Base-by-base conservation (phyloP, 2,113 vertebrate species). In the Zapornia atra region DNA sequence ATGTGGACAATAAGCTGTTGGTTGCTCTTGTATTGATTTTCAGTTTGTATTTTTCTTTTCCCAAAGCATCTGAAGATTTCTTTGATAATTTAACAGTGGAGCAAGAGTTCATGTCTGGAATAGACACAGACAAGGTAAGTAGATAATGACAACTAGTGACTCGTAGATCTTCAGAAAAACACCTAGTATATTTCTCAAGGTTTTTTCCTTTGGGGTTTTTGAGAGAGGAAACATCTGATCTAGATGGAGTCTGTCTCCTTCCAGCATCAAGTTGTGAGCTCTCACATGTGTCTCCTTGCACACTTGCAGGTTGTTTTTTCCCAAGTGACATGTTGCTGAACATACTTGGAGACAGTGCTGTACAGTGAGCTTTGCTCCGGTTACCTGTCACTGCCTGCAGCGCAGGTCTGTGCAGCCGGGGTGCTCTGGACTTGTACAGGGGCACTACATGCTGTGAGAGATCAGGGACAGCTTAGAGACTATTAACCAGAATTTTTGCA, bases 91-190 rank as follows among this genome's bases (percentile, higher is more conserved):
- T 99, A 84, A 99, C 99, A 29, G 99, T 99, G 97, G 99, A 99
- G 90, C 99, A 99, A 95, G 99, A 99, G 97, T 99, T 99, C 86
- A 99, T 99, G 99, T 99, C 99, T 19, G 99, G 99, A 90, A 98
- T 99, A 59, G 99, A 99, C 94, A 99, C 99, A 10, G 99, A 99
- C 96, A 99, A 99, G 99, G 99, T 99, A 95, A n/a, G 97, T 59
- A 82, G 46, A 56, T 71, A 76, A 60, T 70, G 50, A 69, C 54
- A 36, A 66, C 48, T n/a, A 51, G 15, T 20, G 7, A 70, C 44
- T 82, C 25, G 57, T 61, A 29, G 0, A 0, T 63, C 42, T 88
- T 76, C 0, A 38, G 54, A 48, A 56, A 82, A 63, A 16, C 2
- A 3, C 3, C 11, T 10, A 3, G 16, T 1, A 0, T 56, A 38